A percentile compares a stretch with the other conserved stretches of the same genome.
Conservation (phyloP, 2,888 invertebrate genomes). For the Fragum fragum region DNA sequence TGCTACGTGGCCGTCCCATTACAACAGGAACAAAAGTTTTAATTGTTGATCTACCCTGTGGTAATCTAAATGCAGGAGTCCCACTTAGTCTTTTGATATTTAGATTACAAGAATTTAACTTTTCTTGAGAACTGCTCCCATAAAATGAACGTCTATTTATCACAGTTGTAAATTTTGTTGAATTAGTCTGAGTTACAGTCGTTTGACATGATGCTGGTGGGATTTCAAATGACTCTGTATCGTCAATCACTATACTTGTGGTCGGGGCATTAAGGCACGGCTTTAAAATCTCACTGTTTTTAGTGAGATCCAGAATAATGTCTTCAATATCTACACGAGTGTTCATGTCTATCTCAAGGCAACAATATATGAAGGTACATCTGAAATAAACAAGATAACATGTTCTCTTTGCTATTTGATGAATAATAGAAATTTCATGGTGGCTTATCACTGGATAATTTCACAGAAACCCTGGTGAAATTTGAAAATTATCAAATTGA, state of each 20-base stretch:
- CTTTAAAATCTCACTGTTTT: constrained; percentile 92
- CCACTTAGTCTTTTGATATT: constrained; percentile 69
- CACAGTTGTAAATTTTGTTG: constrained; percentile 64
- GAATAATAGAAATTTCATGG: no score
- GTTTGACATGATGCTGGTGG: constrained; percentile 77
- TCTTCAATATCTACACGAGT: constrained; percentile 92
- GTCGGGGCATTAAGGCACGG: constrained; percentile 93
- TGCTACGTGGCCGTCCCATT: constrained; percentile 64
- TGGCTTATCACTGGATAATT: no score
- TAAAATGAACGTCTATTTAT: constrained; percentile 71
- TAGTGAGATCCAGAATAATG: constrained; percentile 93
- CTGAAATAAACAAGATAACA: constrained; percentile 87
- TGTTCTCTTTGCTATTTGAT: no score
- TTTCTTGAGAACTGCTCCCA: constrained; percentile 70
- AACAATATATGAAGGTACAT: constrained; percentile 92
- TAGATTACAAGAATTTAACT: constrained; percentile 49
- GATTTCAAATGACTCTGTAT: constrained; percentile 89
- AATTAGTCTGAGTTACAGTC: constrained; percentile 72
- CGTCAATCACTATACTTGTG: constrained; percentile 92
- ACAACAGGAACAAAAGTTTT: constrained; percentile 71
- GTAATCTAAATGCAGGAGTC: constrained; percentile 53
- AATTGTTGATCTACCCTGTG: constrained; percentile 62
- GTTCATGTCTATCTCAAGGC: constrained; percentile 92
- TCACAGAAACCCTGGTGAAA: no score
- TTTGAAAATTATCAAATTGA: no score